Evolutionary conservation across 2,113 vertebrate species (phyloP), one percentile per base, ranked within the genome.

Genomic region (Xenopus borealis): DNA sequence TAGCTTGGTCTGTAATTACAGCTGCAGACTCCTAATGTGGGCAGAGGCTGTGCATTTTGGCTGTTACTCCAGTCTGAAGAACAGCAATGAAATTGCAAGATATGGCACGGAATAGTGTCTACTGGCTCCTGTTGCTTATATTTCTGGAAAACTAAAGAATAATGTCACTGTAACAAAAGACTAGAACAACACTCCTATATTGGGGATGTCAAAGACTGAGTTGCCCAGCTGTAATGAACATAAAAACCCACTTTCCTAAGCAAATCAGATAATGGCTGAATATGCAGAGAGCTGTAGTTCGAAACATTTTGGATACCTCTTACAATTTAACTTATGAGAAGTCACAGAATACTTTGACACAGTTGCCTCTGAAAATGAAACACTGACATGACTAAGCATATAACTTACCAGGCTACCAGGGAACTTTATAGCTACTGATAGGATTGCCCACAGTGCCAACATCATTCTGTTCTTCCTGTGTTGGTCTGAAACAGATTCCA

Each of bases 31-130:
- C 55, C n/a, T 61, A 61, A 61, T 46, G 55, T 59, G 44, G 64
- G 63, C 18, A 72, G 47, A 55, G 62, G 47, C 17, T 55, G 61
- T 72, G 62, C 59, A 52, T 63, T 63, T 63, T 72, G 70, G 58
- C 59, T 27, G 12, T 52, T 62, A 13, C 44, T 19, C 40, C 20
- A 63, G 27, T 18, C n/a, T 12, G 19, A 62, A 47, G 58, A 16
- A 33, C 47, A 72, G n/a, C 62, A 55, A 11, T 72, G 46, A 72
- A 44, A 65, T 57, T 18, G 62, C n/a, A 44, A 40, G 52, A 57
- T 55, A 65, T 65, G 71, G 27, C 46, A 71, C 17, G 10, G 23
- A 55, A 40, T 8, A 45, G 17, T 72, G 62, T 44, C 62, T 62
- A 50, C 18, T 62, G 58, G 69, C 44, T 62, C 16, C 7, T 57